Conservation (phyloP, 2,797 vertebrate species). For the Morus bassanus region DNA sequence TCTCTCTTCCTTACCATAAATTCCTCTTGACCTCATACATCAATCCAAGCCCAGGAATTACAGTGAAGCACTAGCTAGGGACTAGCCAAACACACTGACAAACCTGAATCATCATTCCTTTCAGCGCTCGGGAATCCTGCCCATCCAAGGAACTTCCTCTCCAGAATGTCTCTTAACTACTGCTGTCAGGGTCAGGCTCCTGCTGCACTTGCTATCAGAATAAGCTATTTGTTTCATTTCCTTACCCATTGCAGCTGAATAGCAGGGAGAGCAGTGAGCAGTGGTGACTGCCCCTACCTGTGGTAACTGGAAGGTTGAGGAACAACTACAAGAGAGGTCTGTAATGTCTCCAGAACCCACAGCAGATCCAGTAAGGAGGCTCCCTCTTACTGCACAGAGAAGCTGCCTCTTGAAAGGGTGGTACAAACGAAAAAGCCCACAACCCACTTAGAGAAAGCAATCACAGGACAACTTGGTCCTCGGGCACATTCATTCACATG, state of each 20-base stretch:
- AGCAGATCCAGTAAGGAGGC: background rate
- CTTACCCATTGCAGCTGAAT: background rate
- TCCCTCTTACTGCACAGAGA: background rate
- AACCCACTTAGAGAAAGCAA: background rate
- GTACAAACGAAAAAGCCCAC: background rate
- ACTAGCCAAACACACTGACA: background rate
- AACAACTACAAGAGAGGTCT: background rate
- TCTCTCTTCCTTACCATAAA: background rate
- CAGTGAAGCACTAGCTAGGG: background rate
- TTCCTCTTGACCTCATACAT: background rate
- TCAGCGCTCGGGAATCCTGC: background rate
- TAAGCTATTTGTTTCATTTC: background rate
- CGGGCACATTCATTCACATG: background rate
- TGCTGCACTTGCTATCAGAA: background rate
- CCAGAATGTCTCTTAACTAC: fast-evolving
- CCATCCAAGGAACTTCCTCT: background rate
- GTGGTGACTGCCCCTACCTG: background rate
- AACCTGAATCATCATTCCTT: background rate
- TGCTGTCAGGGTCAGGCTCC: background rate
- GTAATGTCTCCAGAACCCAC: background rate
- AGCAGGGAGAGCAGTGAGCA: background rate
- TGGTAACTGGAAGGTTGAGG: background rate
- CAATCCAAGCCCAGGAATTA: background rate
- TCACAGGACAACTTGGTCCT: background rate
- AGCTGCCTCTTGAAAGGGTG: background rate